Percentiles rank a stretch among this genome's conserved stretches.
These are phyloP conservation scores for Phalera bucephala DNA, from an alignment of 2,888 invertebrate species.

Conservation along the genomic window DNA sequence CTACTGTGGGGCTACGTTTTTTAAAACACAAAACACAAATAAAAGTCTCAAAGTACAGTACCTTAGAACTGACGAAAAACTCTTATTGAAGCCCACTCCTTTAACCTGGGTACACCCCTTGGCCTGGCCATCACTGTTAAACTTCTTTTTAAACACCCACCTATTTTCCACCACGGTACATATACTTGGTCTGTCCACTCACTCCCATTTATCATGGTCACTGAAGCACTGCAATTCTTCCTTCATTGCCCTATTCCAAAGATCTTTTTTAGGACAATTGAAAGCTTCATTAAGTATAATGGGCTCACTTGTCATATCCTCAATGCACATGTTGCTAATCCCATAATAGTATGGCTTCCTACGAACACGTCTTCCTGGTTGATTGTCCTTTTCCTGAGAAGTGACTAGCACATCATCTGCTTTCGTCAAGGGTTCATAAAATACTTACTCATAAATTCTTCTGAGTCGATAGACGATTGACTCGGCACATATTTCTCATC, in stretches of 20 bases:
- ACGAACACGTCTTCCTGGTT: neutral
- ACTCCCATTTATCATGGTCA: neutral
- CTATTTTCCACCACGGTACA: slow-evolving; percentile 15
- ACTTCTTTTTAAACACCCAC: slow-evolving; percentile 24
- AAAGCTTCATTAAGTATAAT: neutral
- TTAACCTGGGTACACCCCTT: slow-evolving; percentile 13
- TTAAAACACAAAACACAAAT: too few relatives aligned
- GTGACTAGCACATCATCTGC: neutral
- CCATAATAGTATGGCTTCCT: neutral
- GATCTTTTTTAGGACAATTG: neutral
- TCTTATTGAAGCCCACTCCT: slow-evolving; percentile 3
- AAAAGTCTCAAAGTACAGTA: slow-evolving; percentile 19
- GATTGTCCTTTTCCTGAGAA: neutral
- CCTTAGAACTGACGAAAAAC: slow-evolving; percentile 24
- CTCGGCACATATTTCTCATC: too few relatives aligned
- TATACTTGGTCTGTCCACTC: neutral
- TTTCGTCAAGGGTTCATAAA: neutral
- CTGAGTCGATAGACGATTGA: neutral
- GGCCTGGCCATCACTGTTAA: slow-evolving; percentile 14
- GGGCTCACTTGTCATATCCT: neutral
- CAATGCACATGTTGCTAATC: neutral
- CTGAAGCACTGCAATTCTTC: neutral
- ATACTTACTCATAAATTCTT: too few relatives aligned
- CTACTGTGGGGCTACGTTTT: too few relatives aligned
- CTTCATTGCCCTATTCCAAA: neutral